Evolutionary conservation across 2,888 invertebrate species (phyloP).

Genomic region (Clitarchus hookeri): DNA sequence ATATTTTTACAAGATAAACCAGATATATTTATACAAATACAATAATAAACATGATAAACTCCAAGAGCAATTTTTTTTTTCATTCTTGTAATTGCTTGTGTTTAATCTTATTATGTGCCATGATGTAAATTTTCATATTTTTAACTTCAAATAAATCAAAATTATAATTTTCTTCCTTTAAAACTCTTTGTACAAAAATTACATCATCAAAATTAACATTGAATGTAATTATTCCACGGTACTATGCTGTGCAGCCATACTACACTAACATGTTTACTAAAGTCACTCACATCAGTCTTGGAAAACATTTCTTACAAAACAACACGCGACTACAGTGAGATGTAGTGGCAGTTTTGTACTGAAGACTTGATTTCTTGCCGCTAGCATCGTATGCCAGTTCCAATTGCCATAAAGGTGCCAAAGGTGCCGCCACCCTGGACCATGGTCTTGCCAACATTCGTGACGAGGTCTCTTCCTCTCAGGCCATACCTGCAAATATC

Average conservation of each 20-base stretch:
- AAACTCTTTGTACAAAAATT: background rate
- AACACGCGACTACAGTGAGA: background rate
- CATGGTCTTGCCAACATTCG: conserved; percentile 96
- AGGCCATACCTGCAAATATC: conserved; percentile 76
- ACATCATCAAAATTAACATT: conserved; percentile 4
- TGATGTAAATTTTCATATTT: background rate
- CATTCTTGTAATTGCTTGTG: too few relatives aligned
- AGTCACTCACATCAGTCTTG: conserved; percentile 19
- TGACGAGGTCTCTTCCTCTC: conserved; percentile 87
- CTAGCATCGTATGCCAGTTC: conserved; percentile 81
- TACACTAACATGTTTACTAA: background rate
- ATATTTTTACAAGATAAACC: too few relatives aligned
- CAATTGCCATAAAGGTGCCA: conserved; percentile 96
- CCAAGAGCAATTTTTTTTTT: too few relatives aligned
- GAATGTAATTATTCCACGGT: conserved; percentile 11
- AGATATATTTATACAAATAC: too few relatives aligned
- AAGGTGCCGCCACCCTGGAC: conserved; percentile 96
- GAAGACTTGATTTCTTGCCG: conserved; percentile 41
- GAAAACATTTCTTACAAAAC: background rate
- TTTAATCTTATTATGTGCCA: background rate
- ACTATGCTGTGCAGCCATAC: background rate
- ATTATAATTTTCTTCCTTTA: background rate
- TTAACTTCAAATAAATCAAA: background rate
- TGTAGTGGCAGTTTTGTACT: conserved; percentile 45
- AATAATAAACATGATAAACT: too few relatives aligned